These are phyloP conservation scores for Biston betularia DNA, from an alignment of 2,888 invertebrate genomes.

Conservation along the genomic window DNA sequence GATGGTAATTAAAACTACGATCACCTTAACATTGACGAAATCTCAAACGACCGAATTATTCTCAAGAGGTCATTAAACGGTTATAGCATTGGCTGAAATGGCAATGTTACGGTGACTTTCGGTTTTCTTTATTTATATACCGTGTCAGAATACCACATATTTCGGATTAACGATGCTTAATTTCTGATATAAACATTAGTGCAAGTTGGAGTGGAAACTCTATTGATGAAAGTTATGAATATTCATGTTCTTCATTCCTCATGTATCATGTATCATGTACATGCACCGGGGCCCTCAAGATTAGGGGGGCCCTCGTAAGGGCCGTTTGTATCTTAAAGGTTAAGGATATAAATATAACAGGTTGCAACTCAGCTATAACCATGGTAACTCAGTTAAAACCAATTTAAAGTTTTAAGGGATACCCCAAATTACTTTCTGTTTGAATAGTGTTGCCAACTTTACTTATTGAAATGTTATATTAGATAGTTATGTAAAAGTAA, in stretches of 20 bases:
- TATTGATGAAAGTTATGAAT: background rate
- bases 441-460: no score
- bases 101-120: slow-evolving; percentile 34
- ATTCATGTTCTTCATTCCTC: background rate
- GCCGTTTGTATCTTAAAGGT: no score
- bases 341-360: no score
- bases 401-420: no score
- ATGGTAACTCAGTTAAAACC: no score
- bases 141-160: slow-evolving; percentile 31
- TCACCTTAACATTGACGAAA: slow-evolving; percentile 37
- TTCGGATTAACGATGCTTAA: slow-evolving; percentile 21
- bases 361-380: no score
- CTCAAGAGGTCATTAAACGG: slow-evolving; percentile 35
- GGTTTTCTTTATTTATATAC: slow-evolving; percentile 41
- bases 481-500: no score
- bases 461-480: no score
- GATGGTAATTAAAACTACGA: slow-evolving; percentile 23
- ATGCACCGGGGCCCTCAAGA: no score
- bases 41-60: slow-evolving; percentile 37
- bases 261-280: no score
- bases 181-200: slow-evolving; percentile 11
- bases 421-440: no score
- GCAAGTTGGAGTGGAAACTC: background rate
- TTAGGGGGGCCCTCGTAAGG: no score
- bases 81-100: slow-evolving; percentile 34